phyloP scores from a whole-genome alignment of 1,140 invertebrate genomes.

The Euwallacea fornicatus region DNA sequence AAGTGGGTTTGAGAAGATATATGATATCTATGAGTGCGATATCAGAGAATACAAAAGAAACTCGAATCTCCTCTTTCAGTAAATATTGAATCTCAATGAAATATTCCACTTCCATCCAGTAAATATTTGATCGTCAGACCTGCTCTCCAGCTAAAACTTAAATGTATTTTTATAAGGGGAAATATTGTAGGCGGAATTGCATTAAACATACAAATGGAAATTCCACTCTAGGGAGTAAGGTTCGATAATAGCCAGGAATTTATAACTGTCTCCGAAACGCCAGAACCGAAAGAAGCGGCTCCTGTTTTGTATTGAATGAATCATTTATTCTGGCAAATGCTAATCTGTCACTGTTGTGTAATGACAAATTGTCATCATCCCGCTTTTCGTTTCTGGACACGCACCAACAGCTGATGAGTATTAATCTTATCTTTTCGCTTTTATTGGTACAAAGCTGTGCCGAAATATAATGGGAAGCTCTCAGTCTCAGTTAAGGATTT shows the following conservation, averaged over 20 bases:
- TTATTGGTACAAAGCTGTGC: neutral
- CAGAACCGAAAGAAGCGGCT: constrained; percentile 25
- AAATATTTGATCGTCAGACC: no score
- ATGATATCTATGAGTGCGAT: no score
- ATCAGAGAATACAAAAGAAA: no score
- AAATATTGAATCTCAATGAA: no score
- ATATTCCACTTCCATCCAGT: no score
- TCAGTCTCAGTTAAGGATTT: neutral
- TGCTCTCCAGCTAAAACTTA: no score
- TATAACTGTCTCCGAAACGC: constrained; percentile 28
- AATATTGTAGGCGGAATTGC: constrained; percentile 24
- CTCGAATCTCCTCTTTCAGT: no score
- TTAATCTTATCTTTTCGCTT: constrained; percentile 15
- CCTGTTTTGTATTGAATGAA: constrained; percentile 30
- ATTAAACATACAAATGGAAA: constrained; percentile 24
- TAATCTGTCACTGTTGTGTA: constrained; percentile 17
- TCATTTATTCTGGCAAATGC: constrained; percentile 28
- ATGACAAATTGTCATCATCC: constrained; percentile 21
- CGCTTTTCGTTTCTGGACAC: constrained; percentile 26
- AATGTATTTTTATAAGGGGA: neutral
- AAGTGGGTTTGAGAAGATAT: no score
- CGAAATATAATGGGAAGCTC: neutral
- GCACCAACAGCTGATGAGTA: constrained; percentile 23
- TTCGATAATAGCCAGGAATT: constrained; percentile 21
- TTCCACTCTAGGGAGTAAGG: constrained; percentile 14